phyloP scores from a whole-genome alignment of 2,888 invertebrate species.

The Ornithoptera alexandrae region DNA sequence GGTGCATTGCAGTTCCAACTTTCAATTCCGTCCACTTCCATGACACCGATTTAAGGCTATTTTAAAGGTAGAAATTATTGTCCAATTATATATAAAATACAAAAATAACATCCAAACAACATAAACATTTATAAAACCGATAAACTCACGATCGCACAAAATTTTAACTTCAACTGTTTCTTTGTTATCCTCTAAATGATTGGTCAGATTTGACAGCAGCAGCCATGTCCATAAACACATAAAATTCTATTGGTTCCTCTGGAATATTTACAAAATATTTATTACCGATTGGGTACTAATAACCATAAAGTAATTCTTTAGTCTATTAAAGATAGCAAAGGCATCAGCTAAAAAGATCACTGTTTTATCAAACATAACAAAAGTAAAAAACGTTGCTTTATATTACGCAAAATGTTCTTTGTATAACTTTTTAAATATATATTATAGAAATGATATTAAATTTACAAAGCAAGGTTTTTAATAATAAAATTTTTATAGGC shows the following conservation, averaged over 20 bases:
- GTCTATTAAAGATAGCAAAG: neutral
- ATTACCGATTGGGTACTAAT: constrained; percentile 8
- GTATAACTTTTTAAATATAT: no score
- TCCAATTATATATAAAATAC: constrained; percentile 16
- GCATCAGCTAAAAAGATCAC: no score
- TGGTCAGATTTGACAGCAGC: constrained; percentile 36
- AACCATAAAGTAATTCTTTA: neutral
- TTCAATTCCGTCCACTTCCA: constrained; percentile 70
- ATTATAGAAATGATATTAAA: no score
- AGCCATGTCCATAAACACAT: constrained; percentile 4
- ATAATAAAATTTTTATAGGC: no score
- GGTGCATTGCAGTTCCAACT: constrained; percentile 50
- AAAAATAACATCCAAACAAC: constrained; percentile 21
- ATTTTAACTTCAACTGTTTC: constrained; percentile 73
- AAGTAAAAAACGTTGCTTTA: no score
- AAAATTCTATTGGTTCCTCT: constrained; percentile 18
- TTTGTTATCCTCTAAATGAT: constrained; percentile 37
- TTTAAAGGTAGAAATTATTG: constrained; percentile 1
- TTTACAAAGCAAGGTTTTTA: no score
- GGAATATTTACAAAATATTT: constrained; percentile 24
- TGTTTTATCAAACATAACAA: no score
- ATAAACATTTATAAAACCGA: constrained; percentile 40
- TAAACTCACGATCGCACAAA: constrained; percentile 31
- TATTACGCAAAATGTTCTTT: no score
- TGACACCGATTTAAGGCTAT: constrained; percentile 33